A percentile compares a stretch with the other conserved stretches of the same genome.
These are phyloP conservation scores for Allacma fusca DNA, from an alignment of 2,888 invertebrate genomes.

Conservation along the genomic window DNA sequence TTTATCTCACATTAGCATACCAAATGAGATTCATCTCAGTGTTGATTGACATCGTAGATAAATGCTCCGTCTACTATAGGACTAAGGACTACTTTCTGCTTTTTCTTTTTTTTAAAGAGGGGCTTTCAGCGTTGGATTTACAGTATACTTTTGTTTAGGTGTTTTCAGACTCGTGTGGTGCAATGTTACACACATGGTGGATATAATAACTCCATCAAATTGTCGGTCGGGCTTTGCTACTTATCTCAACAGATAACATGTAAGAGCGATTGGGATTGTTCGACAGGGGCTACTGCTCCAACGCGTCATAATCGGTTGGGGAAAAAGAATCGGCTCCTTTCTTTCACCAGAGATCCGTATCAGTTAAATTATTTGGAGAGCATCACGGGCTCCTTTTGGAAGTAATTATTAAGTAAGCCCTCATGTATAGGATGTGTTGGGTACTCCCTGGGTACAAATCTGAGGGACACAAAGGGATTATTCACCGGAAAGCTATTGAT, in stretches of 20 bases:
- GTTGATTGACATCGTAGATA: neutral
- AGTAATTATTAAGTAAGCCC: neutral
- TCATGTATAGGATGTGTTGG: neutral
- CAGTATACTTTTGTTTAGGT: no score
- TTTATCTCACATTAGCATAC: neutral
- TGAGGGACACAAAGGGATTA: no score
- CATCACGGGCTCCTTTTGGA: neutral
- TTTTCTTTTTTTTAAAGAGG: neutral
- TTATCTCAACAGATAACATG: neutral
- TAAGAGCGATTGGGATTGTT: neutral
- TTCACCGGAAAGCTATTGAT: neutral
- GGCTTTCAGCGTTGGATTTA: neutral
- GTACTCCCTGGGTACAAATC: no score
- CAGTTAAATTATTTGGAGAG: slow-evolving; percentile 12
- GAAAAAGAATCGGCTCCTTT: slow-evolving; percentile 3
- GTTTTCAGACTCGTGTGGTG: neutral
- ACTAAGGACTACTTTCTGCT: no score
- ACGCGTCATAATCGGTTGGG: no score
- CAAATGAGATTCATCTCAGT: neutral
- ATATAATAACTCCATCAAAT: neutral
- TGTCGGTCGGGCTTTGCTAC: neutral
- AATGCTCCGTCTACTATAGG: no score
- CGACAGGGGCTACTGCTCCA: neutral
- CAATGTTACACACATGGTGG: neutral
- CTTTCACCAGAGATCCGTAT: neutral